Evolutionary conservation across 1,140 invertebrate species (phyloP).

Genomic region (Adoxophyes honmai): DNA sequence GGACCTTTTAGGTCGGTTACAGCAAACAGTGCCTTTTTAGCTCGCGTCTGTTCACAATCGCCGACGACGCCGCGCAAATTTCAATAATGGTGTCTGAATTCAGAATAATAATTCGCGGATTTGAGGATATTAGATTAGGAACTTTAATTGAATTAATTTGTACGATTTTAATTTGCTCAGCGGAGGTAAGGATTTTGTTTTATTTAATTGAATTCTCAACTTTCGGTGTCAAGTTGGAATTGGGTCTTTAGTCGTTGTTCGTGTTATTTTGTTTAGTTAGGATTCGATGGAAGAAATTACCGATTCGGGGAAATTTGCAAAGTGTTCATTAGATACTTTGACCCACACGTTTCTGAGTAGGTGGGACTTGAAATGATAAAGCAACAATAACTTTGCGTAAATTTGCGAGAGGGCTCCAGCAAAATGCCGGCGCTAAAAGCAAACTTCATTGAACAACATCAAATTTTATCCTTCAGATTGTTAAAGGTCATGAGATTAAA

Average conservation of each 20-base stretch:
- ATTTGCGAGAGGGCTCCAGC: too few relatives aligned
- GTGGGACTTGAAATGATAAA: too few relatives aligned
- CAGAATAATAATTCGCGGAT: conserved; percentile 28
- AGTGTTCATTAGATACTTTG: too few relatives aligned
- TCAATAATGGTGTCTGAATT: conserved; percentile 28
- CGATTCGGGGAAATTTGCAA: too few relatives aligned
- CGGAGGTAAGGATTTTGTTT: conserved; percentile 29
- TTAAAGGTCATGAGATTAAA: background rate
- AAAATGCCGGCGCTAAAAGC: too few relatives aligned
- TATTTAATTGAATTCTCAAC: conserved; percentile 35
- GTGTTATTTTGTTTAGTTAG: background rate
- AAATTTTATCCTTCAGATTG: background rate
- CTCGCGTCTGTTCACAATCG: too few relatives aligned
- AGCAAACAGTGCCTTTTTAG: too few relatives aligned
- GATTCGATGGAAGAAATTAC: background rate
- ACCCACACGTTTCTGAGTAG: too few relatives aligned
- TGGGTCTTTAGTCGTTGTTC: background rate
- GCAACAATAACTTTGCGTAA: too few relatives aligned
- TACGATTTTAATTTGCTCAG: conserved; percentile 22
- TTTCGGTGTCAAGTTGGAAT: conserved; percentile 29
- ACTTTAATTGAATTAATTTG: conserved; percentile 42
- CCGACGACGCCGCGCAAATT: conserved; percentile 2
- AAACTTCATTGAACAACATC: too few relatives aligned
- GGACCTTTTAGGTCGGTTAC: too few relatives aligned
- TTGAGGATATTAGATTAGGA: conserved; percentile 28